Evolutionary conservation across 2,113 vertebrate genomes (phyloP).

Genomic region (Narcine bancroftii): DNA sequence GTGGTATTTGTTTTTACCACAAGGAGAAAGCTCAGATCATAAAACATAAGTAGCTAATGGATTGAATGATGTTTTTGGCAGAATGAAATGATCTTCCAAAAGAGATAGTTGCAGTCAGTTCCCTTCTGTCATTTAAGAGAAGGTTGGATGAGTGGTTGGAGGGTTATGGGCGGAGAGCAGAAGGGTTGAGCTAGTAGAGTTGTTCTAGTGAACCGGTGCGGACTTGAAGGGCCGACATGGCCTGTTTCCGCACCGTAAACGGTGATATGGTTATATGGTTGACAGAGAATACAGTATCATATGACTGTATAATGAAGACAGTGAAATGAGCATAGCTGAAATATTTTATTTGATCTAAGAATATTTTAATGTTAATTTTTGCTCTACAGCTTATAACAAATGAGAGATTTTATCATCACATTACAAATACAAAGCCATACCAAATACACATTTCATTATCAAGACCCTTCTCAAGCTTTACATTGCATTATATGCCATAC

Average conservation of each 20-base stretch:
- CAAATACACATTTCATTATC: neutral
- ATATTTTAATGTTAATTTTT: constrained; percentile 20
- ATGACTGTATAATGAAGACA: neutral
- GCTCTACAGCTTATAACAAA: neutral
- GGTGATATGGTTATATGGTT: too few relatives aligned
- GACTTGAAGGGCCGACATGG: too few relatives aligned
- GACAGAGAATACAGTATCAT: too few relatives aligned
- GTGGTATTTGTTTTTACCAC: neutral
- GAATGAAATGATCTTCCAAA: too few relatives aligned
- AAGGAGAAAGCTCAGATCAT: neutral
- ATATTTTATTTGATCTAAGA: constrained; percentile 1
- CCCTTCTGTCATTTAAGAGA: too few relatives aligned
- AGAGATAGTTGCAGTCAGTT: too few relatives aligned
- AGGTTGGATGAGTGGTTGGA: too few relatives aligned
- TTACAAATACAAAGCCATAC: constrained; percentile 8
- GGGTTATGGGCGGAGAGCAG: too few relatives aligned
- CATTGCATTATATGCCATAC: neutral
- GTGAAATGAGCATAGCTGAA: neutral
- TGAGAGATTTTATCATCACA: neutral
- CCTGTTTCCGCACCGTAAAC: too few relatives aligned
- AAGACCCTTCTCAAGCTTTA: constrained; percentile 14
- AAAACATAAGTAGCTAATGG: neutral
- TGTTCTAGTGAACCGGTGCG: too few relatives aligned
- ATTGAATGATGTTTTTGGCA: neutral
- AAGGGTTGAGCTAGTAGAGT: too few relatives aligned